These are phyloP conservation scores for Neostethus bicornis DNA, from an alignment of 2,797 vertebrate species.

Conservation along the genomic window DNA sequence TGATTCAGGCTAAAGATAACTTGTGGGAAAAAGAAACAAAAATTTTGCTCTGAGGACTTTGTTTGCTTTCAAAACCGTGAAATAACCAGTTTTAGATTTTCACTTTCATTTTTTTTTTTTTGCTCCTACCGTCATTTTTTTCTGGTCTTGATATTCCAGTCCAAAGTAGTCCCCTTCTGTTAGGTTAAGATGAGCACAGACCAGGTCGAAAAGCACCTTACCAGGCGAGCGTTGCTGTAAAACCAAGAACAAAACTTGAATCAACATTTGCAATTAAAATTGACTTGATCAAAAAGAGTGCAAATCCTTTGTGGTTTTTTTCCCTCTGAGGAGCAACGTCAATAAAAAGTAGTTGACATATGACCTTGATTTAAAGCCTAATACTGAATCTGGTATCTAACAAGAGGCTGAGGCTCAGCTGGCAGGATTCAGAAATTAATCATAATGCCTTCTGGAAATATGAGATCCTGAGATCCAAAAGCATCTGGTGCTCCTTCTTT, in stretches of 20 bases:
- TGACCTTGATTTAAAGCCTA: slow-evolving; percentile 13
- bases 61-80: background rate
- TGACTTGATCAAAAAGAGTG: background rate
- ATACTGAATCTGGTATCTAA: slow-evolving; percentile 19
- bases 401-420: slow-evolving; percentile 36
- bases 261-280: background rate
- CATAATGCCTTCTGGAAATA: background rate
- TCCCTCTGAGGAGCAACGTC: slow-evolving; percentile 15
- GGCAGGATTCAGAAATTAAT: slow-evolving; percentile 19
- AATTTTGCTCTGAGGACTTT: background rate
- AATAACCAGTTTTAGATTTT: background rate
- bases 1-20: slow-evolving; percentile 15
- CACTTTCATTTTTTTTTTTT: too few species aligned
- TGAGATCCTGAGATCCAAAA: too few species aligned
- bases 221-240: slow-evolving; percentile 87
- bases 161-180: slow-evolving; percentile 94
- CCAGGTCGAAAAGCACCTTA: slow-evolving; percentile 88
- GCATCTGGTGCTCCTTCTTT: slow-evolving; percentile 3
- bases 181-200: slow-evolving; percentile 90
- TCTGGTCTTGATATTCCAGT: slow-evolving; percentile 91
- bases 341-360: slow-evolving; percentile 29
- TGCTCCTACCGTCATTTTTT: slow-evolving; percentile 87
- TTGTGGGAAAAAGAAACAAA: background rate
- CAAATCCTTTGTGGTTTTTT: background rate
- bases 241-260: slow-evolving; percentile 18